Percentiles rank a stretch among this genome's conserved stretches.
These are phyloP conservation scores for Brenthis daphne DNA, from an alignment of 2,888 invertebrate genomes.

Conservation along the genomic window DNA sequence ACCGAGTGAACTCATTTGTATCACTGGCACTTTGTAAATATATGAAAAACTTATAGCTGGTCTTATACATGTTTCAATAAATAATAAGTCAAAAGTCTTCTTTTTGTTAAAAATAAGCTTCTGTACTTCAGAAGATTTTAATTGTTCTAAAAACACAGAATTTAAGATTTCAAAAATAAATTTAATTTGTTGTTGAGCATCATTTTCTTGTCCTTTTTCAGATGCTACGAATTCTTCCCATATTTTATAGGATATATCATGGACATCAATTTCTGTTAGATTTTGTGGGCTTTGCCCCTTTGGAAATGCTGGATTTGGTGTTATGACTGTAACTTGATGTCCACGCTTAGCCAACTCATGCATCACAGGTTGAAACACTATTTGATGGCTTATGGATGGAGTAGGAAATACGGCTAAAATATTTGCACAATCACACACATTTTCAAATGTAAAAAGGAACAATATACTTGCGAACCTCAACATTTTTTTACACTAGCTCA, in stretches of 20 bases:
- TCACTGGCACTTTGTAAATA: conserved; percentile 54
- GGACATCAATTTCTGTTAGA: conserved; percentile 56
- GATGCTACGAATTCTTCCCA: conserved; percentile 33
- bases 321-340: conserved; percentile 60
- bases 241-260: conserved; percentile 51
- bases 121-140: conserved; percentile 38
- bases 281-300: conserved; percentile 54
- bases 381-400: conserved; percentile 59
- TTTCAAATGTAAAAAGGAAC: neutral
- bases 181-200: conserved; percentile 11
- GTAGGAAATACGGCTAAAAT: conserved; percentile 56
- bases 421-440: conserved; percentile 40
- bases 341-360: conserved; percentile 57
- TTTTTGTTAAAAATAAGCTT: conserved; percentile 37
- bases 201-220: conserved; percentile 14
- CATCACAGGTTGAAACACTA: conserved; percentile 51
- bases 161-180: conserved; percentile 1
- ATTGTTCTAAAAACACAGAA: conserved; percentile 32
- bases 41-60: conserved; percentile 48
- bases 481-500: neutral
- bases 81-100: conserved; percentile 52
- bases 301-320: conserved; percentile 52
- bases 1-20: conserved; percentile 56
- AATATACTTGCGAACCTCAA: neutral
- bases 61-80: conserved; percentile 49